A percentile compares a stretch with the other conserved stretches of the same genome.
Conservation (phyloP, 2,113 vertebrate species). For the Sceloporus tristichus region DNA sequence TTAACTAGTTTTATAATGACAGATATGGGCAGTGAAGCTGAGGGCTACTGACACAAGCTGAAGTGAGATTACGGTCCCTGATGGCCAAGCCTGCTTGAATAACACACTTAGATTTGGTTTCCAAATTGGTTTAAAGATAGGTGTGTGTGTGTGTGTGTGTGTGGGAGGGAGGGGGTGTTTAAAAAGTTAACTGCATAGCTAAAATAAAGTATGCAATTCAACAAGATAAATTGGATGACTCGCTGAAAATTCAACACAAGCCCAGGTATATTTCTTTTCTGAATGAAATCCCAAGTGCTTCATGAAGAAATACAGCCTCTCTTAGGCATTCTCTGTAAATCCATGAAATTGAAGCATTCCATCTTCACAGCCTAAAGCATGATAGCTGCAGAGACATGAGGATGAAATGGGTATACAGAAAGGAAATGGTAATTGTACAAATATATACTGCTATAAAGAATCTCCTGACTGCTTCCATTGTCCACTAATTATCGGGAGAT, state of each 20-base stretch:
- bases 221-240: constrained; percentile 19
- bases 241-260: neutral
- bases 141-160: too few relatives aligned
- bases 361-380: constrained; percentile 21
- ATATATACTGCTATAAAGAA: constrained; percentile 37
- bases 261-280: constrained; percentile 16
- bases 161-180: neutral
- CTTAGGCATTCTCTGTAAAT: constrained; percentile 15
- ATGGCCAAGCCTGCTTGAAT: constrained; percentile 5
- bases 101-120: constrained; percentile 5
- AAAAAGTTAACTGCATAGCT: neutral
- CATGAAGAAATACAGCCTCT: constrained; percentile 23
- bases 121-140: constrained; percentile 12
- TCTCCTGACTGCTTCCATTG: constrained; percentile 47
- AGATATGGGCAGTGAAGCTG: neutral
- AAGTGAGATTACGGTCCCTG: neutral
- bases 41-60: neutral
- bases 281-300: neutral
- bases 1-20: neutral
- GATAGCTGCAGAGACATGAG: neutral
- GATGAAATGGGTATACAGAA: neutral
- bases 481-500: constrained; percentile 42
- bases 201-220: neutral
- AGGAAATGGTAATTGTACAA: neutral
- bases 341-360: constrained; percentile 21